Percentiles rank a stretch among this genome's conserved stretches.
Evolutionary conservation across 2,113 vertebrate genomes (phyloP).

Genomic region (Coreoperca whiteheadi): DNA sequence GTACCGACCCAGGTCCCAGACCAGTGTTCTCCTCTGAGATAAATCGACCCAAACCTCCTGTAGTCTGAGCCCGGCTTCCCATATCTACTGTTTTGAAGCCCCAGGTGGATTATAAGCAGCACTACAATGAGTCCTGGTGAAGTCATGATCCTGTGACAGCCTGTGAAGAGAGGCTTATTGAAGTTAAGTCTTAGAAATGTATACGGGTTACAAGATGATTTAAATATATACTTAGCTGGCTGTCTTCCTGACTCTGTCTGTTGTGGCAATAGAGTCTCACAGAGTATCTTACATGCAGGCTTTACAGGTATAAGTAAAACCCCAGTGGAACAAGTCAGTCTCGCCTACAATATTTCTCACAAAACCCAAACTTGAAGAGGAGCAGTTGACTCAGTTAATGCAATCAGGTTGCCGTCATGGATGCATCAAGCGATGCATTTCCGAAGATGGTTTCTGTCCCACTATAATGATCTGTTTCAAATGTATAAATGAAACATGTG

Average conservation of each 20-base stretch:
- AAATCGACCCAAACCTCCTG: too few relatives aligned
- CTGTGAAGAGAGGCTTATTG: constrained; percentile 18
- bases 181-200: constrained; percentile 21
- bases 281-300: neutral
- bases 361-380: neutral
- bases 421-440: neutral
- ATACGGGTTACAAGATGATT: constrained; percentile 25
- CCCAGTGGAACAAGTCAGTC: neutral
- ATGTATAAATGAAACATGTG: neutral
- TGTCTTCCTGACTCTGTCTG: neutral
- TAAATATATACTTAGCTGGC: constrained; percentile 10
- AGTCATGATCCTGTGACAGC: constrained; percentile 41
- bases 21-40: too few relatives aligned
- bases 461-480: neutral
- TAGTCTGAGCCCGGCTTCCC: too few relatives aligned
- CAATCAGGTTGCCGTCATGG: neutral
- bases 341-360: neutral
- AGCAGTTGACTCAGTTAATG: neutral
- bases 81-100: constrained; percentile 24
- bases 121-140: constrained; percentile 17
- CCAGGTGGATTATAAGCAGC: constrained; percentile 16
- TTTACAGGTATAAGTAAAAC: constrained; percentile 4
- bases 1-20: too few relatives aligned
- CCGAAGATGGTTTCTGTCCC: neutral
- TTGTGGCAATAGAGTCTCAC: neutral